These are phyloP conservation scores for Molothrus ater DNA, from an alignment of 2,797 vertebrate species.

Conservation along the genomic window DNA sequence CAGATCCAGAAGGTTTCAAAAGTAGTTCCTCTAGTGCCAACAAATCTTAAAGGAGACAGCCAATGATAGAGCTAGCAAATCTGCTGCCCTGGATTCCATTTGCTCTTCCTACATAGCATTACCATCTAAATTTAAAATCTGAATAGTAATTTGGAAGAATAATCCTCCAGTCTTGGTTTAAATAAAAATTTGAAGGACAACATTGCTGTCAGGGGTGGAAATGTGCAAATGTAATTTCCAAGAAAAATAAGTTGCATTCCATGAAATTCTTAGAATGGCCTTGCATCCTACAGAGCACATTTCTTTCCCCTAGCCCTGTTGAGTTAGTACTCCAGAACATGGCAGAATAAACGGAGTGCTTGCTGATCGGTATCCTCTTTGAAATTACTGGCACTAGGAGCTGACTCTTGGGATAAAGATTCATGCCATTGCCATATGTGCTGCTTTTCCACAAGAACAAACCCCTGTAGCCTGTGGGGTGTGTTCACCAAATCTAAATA, in stretches of 20 bases:
- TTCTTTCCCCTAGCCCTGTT: not conserved
- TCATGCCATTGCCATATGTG: fast-evolving
- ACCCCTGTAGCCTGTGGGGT: not conserved
- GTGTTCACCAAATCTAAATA: not conserved
- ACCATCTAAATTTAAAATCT: not conserved
- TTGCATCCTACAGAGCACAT: not conserved
- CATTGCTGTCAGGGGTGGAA: not conserved
- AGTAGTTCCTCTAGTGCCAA: not conserved
- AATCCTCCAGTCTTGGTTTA: not conserved
- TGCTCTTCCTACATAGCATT: not conserved
- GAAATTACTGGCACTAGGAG: not conserved
- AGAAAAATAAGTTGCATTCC: not conserved
- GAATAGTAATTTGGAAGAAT: not conserved
- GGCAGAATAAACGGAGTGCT: not conserved
- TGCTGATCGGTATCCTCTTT: not conserved
- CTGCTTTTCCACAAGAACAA: not conserved
- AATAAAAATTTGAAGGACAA: not conserved
- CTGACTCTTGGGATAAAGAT: not conserved
- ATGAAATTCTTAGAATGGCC: not conserved
- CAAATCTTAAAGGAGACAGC: not conserved
- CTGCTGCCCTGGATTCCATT: not conserved
- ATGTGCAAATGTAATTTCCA: not conserved
- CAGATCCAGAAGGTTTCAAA: not conserved
- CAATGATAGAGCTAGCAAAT: not conserved
- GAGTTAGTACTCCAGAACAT: not conserved